Evolutionary conservation across 2,113 vertebrate species (phyloP).

Genomic region (Phaetusa simplex): DNA sequence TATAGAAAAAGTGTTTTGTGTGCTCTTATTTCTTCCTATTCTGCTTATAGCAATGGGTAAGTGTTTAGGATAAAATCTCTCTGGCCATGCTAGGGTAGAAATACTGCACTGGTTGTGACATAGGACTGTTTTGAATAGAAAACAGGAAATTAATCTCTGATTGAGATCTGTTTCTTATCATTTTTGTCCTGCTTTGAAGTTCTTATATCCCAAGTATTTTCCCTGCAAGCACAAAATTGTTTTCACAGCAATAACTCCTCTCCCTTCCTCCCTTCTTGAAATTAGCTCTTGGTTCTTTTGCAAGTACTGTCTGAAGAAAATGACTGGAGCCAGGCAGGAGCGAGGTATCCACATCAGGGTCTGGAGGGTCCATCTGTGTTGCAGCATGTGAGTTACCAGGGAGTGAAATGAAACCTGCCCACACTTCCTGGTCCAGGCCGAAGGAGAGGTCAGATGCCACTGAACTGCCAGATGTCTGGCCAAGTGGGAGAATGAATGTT

Average conservation of each 20-base stretch:
- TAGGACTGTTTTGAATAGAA: slow-evolving; percentile 1
- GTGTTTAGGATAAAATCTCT: not conserved
- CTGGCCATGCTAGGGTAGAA: not conserved
- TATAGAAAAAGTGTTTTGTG: not conserved
- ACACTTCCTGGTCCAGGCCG: rapidly evolving
- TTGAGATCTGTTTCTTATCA: slow-evolving; percentile 52
- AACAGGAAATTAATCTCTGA: slow-evolving; percentile 36
- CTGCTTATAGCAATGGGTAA: not conserved
- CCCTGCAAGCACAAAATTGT: slow-evolving; percentile 8
- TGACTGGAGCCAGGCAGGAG: not conserved
- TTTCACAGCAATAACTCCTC: not conserved
- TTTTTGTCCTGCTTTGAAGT: slow-evolving; percentile 19
- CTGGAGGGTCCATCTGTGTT: not conserved
- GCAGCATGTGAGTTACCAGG: not conserved
- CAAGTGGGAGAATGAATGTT: not conserved
- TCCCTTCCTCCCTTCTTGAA: not conserved
- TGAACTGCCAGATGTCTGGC: not conserved
- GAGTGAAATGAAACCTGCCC: not conserved
- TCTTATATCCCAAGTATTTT: not conserved
- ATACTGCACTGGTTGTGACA: not conserved
- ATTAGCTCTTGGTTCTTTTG: not conserved
- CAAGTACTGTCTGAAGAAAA: not conserved
- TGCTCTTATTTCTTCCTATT: not conserved
- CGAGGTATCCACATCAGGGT: rapidly evolving
- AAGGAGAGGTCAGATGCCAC: not conserved